Conservation (phyloP, 1,140 invertebrate genomes). For the Rhynchophorus ferrugineus region DNA sequence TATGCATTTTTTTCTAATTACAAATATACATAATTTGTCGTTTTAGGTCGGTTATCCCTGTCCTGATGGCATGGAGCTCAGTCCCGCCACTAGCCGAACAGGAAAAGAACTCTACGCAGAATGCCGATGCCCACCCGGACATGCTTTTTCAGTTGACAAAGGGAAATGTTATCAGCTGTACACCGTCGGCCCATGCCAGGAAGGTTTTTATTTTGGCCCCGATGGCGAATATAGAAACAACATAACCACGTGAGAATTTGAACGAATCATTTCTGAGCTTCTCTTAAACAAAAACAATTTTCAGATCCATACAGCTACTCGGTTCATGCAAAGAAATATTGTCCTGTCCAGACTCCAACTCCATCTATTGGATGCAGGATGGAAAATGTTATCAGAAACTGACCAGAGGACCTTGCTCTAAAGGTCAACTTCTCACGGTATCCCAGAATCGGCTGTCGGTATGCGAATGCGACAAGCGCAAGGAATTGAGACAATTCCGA, state of each 20-base stretch:
- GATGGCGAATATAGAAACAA: conserved; percentile 36
- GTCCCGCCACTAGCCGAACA: conserved; percentile 46
- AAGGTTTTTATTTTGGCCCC: conserved; percentile 65
- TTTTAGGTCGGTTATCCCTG: conserved; percentile 65
- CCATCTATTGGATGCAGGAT: conserved; percentile 65
- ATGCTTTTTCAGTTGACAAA: conserved; percentile 52
- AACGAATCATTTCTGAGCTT: neutral
- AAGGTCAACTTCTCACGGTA: conserved; percentile 56
- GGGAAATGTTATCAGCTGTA: conserved; percentile 62
- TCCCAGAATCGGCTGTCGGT: conserved; percentile 36
- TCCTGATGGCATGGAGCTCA: conserved; percentile 74
- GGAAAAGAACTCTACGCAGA: conserved; percentile 56
- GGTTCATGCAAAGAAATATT: conserved; percentile 60
- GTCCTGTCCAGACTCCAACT: conserved; percentile 49
- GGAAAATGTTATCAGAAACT: conserved; percentile 61
- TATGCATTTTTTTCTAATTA: no score
- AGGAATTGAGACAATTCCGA: conserved; percentile 19
- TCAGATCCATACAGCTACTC: conserved; percentile 47
- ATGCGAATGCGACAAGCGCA: conserved; percentile 22
- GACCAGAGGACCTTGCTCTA: conserved; percentile 64
- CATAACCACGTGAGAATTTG: conserved; percentile 16
- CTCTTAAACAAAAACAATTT: conserved; percentile 10
- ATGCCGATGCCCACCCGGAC: conserved; percentile 71
- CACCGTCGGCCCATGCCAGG: conserved; percentile 58
- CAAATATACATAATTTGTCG: no score